Evolutionary conservation across 2,888 invertebrate species (phyloP).

Genomic region (Cotesia congregata): DNA sequence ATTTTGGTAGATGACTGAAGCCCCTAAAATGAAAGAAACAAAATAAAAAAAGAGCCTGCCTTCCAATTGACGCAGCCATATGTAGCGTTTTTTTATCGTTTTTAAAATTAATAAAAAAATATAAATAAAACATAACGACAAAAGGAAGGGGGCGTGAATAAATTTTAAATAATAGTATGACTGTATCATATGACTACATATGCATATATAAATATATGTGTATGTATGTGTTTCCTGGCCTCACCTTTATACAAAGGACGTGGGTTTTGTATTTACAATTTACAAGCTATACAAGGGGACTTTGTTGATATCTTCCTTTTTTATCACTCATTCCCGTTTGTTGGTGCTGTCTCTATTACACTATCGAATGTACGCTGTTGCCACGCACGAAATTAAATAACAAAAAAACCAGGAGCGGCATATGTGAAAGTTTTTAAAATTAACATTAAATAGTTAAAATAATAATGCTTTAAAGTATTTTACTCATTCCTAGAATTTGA

Average conservation of each 20-base stretch:
- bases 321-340: slow-evolving; percentile 19
- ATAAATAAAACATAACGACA: not conserved
- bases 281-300: slow-evolving; percentile 11
- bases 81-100: slow-evolving; percentile 1
- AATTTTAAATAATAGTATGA: slow-evolving; percentile 39
- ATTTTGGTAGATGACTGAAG: not conserved
- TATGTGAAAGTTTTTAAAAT: slow-evolving; percentile 38
- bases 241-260: slow-evolving; percentile 55
- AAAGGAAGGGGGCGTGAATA: slow-evolving; percentile 22
- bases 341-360: slow-evolving; percentile 7
- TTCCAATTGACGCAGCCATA: not conserved
- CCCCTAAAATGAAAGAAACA: not conserved
- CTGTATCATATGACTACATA: slow-evolving; percentile 34
- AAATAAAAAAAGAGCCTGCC: not conserved
- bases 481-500: too few relatives aligned
- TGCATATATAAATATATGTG: slow-evolving; percentile 1
- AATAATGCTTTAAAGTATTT: not conserved
- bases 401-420: slow-evolving; percentile 29
- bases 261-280: slow-evolving; percentile 45
- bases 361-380: slow-evolving; percentile 31
- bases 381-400: slow-evolving; percentile 45
- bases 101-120: not conserved
- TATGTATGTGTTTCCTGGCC: slow-evolving; percentile 27
- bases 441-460: not conserved
- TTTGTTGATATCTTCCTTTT: slow-evolving; percentile 19